Evolutionary conservation across 2,797 vertebrate species (phyloP).

Genomic region (Muscicapa striata): DNA sequence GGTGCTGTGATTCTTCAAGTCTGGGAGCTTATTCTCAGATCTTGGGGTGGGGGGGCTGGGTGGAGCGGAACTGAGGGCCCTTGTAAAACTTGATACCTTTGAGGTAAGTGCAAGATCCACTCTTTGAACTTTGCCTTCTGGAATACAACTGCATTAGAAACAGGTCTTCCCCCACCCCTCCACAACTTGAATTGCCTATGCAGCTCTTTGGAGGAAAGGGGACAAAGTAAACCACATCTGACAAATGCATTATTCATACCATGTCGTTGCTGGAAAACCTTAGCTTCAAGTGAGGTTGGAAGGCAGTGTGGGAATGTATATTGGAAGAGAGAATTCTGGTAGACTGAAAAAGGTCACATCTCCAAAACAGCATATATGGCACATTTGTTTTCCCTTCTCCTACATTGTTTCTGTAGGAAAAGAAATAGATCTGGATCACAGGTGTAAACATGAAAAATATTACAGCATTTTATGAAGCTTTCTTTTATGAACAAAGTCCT

Average conservation of each 20-base stretch:
- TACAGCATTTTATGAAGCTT: neutral
- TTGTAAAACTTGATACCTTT: neutral
- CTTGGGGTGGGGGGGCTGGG: rapidly evolving
- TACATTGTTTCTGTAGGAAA: neutral
- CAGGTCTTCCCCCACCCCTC: neutral
- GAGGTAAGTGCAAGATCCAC: neutral
- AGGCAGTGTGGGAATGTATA: neutral
- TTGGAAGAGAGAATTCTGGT: neutral
- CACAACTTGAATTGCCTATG: neutral
- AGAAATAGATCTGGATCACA: neutral
- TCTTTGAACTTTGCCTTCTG: neutral
- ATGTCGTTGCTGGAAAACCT: neutral
- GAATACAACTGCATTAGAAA: neutral
- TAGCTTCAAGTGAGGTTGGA: neutral
- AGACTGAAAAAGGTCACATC: neutral
- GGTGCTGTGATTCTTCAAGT: neutral
- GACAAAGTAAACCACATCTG: neutral
- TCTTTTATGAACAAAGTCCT: neutral
- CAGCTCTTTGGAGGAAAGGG: neutral
- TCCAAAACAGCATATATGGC: neutral
- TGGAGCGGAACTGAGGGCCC: neutral
- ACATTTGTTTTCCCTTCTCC: neutral
- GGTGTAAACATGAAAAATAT: neutral
- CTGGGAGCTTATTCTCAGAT: neutral
- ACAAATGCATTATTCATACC: neutral